Conservation (phyloP, 2,797 vertebrate genomes). For the Urosaurus nigricauda region DNA sequence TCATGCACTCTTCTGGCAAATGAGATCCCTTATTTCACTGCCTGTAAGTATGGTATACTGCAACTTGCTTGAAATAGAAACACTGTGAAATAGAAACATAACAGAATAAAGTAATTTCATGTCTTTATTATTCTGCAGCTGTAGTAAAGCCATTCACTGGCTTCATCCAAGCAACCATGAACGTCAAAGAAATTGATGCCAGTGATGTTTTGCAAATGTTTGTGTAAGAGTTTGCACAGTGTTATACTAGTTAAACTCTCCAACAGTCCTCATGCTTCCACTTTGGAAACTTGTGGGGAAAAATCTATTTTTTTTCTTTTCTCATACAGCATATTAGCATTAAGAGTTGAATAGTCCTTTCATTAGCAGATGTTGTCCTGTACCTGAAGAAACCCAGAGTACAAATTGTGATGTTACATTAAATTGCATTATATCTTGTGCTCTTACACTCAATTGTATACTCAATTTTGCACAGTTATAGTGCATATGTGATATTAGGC, state of each 20-base stretch:
- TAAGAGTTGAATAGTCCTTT: neutral
- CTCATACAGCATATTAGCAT: neutral
- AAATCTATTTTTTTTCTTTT: slow-evolving; percentile 3
- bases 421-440: too few species aligned
- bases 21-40: neutral
- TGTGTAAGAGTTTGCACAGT: neutral
- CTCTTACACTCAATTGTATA: too few species aligned
- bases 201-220: neutral
- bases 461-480: too few species aligned
- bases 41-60: slow-evolving; percentile 23
- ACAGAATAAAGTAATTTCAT: neutral
- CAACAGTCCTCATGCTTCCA: neutral
- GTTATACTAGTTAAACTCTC: neutral
- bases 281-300: neutral
- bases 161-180: neutral
- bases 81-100: slow-evolving; percentile 3
- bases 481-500: too few species aligned
- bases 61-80: slow-evolving; percentile 1
- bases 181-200: neutral
- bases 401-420: too few species aligned
- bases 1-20: slow-evolving; percentile 51
- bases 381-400: too few species aligned
- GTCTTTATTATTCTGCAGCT: slow-evolving; percentile 33
- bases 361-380: too few species aligned
- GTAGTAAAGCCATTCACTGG: neutral